Conservation (phyloP, 2,113 vertebrate species). For the Carettochelys insculpta region DNA sequence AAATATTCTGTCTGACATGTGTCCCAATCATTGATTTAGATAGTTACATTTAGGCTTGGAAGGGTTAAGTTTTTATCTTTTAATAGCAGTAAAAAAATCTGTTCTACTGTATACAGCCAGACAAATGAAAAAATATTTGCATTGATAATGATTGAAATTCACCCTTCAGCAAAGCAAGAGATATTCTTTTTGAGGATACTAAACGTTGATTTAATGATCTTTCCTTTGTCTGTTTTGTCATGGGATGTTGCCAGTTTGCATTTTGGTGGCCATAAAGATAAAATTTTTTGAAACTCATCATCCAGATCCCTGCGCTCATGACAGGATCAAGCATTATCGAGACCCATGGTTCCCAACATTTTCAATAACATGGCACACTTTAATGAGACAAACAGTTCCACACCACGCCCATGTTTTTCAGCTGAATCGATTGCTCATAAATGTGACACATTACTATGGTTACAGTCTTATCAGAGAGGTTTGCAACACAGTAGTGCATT, state of each 20-base stretch:
- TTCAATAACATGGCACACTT: no score
- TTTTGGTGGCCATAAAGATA: neutral
- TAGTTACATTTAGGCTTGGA: neutral
- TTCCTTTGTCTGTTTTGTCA: neutral
- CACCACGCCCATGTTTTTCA: no score
- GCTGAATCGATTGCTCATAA: no score
- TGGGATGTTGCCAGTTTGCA: neutral
- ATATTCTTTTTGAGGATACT: neutral
- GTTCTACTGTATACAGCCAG: neutral
- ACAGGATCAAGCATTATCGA: neutral
- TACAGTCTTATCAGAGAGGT: no score
- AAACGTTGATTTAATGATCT: neutral
- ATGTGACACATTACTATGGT: no score
- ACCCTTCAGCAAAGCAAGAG: neutral
- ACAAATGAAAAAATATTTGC: neutral
- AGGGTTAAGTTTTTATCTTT: neutral
- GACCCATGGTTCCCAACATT: no score
- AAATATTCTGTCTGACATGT: rapidly evolving
- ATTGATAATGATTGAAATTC: neutral
- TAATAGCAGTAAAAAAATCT: neutral
- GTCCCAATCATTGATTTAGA: neutral
- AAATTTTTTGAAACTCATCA: neutral
- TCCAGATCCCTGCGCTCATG: neutral
- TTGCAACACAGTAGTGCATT: no score
- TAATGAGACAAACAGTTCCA: no score